A percentile compares a stretch with the other conserved stretches of the same genome.
phyloP scores from a whole-genome alignment of 2,113 vertebrate species.

The Microcebus griseorufus region DNA sequence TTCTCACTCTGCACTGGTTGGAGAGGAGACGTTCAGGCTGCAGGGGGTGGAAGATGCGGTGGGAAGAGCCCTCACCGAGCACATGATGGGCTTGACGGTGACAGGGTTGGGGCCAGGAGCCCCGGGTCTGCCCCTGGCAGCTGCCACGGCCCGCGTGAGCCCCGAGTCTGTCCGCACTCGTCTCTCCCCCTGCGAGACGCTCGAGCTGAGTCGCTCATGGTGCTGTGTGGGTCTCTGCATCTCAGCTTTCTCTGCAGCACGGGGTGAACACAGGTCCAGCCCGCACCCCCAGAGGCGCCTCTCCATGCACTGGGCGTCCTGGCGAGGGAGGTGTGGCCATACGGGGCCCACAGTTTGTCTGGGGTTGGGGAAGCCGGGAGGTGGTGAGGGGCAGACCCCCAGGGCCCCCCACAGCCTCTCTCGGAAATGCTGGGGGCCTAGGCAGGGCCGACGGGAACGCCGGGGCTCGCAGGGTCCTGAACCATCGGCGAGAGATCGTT shows the following conservation, averaged over 20 bases:
- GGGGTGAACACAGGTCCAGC: too few species aligned
- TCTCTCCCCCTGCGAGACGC: not conserved
- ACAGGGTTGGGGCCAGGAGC: not conserved
- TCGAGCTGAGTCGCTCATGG: too few species aligned
- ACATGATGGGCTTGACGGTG: too few species aligned
- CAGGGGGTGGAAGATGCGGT: not conserved
- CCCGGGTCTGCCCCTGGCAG: not conserved
- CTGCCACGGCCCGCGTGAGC: accelerated
- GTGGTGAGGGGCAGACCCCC: not conserved
- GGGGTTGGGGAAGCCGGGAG: not conserved
- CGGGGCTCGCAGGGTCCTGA: accelerated
- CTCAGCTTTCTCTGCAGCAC: not conserved
- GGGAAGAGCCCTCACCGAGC: not conserved
- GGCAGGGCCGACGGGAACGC: accelerated
- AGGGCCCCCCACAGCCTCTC: too few species aligned
- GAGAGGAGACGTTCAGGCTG: not conserved
- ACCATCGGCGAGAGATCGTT: not conserved
- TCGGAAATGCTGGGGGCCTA: not conserved
- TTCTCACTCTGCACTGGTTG: too few species aligned
- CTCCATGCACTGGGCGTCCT: too few species aligned
- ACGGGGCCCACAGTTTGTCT: not conserved
- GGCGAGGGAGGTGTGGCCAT: not conserved
- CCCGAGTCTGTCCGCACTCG: not conserved
- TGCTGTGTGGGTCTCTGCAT: not conserved
- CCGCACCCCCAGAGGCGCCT: not conserved